phyloP scores from a whole-genome alignment of 1,140 invertebrate genomes.

The Caenorhabditis latens region DNA sequence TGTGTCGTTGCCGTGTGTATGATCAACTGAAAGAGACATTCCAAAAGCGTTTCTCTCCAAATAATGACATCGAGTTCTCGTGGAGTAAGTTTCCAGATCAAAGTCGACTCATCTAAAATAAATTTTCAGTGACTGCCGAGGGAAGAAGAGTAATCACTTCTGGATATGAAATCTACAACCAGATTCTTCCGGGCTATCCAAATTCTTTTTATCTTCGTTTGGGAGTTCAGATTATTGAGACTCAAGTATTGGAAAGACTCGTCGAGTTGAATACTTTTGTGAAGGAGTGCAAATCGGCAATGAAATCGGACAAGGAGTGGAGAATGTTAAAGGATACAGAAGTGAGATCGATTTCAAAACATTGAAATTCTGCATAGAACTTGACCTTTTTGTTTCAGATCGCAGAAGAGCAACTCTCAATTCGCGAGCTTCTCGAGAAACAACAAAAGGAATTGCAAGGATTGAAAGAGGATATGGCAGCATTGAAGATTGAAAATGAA shows the following conservation, averaged over 20 bases:
- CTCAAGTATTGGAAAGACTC: neutral
- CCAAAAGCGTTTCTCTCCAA: neutral
- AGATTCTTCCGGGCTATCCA: neutral
- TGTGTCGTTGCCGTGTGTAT: neutral
- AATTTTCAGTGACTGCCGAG: neutral
- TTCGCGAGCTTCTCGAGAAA: neutral
- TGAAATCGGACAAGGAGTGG: constrained; percentile 2
- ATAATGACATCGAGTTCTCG: neutral
- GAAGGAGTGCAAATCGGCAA: neutral
- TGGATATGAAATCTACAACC: constrained; percentile 15
- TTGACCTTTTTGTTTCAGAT: neutral
- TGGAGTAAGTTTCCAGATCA: neutral
- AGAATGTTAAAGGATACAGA: constrained; percentile 30
- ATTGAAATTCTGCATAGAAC: neutral
- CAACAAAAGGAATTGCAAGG: neutral
- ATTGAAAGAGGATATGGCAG: neutral
- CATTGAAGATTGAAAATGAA: neutral
- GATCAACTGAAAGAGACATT: constrained; percentile 11
- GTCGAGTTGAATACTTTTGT: neutral
- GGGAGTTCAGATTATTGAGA: neutral
- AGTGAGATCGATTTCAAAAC: neutral
- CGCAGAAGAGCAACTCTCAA: neutral
- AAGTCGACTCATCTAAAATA: neutral
- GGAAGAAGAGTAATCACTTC: neutral
- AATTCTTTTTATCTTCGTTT: neutral